Base-by-base conservation (phyloP, 2,113 vertebrate species). In the Eira barbara region DNA sequence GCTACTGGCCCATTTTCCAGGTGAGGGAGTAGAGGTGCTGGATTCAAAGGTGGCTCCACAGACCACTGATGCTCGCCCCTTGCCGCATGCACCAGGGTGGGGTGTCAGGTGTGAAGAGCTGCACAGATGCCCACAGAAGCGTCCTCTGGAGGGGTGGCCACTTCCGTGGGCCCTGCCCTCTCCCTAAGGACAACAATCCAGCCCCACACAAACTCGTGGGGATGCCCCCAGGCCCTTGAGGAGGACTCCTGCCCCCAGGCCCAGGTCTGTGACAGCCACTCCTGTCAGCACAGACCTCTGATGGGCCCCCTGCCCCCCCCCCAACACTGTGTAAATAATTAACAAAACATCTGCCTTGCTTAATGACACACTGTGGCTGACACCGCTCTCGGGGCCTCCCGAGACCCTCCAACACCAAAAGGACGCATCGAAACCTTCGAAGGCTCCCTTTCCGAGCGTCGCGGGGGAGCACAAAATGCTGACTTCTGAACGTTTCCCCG, bases 231-330 rank as follows among this genome's bases (percentile, higher is more conserved):
- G 63, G 65, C 67, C 69, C 21, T 61, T 42, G 21, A 0, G 2
- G 39, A 63, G 52, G 52, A 18, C 36, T 3, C 71, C 42, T 59
- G 34, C 45, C 91, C 97, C 96, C 13, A 1, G 74, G 91, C 96
- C 94, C 89, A 47, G 97, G 97, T 91, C 94, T 96, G 76, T 0
- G 82, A 97, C 93, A 97, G 98, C 96, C 97, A 81, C 97, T 98
- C 91, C 34, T 83, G 80, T 12, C 92, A 88, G 91, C 80, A 69
- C 96, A 94, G 97, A 94, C 97, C 97, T 93, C 85, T n/a, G 97
- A 84, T 55, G 88, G 78, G 20, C 97, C 97, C 69, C 52, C 52
- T 15, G 52, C 15, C 52, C 97, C 97, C n/a, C 69, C 52, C 52
- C 52, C 89, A 91, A 93, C 47, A 34, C 89, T 84, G 74, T 92